Evolutionary conservation across 1,140 invertebrate genomes (phyloP).

Genomic region (Drosophila rhopaloa): DNA sequence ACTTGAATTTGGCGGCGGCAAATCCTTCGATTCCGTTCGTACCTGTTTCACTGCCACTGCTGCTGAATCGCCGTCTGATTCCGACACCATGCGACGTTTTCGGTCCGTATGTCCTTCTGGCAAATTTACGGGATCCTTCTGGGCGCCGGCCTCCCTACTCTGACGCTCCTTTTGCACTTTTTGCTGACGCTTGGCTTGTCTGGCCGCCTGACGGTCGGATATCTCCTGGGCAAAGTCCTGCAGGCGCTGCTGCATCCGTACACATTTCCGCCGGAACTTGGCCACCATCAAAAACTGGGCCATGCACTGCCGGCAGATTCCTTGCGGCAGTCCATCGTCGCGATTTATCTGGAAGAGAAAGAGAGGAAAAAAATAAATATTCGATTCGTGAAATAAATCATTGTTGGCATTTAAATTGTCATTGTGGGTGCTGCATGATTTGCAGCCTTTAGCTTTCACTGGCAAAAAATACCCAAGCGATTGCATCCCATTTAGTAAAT

Average conservation of each 20-base stretch:
- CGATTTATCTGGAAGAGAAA: slow-evolving; percentile 61
- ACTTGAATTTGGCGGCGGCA: slow-evolving; percentile 22
- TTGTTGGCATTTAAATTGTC: slow-evolving; percentile 5
- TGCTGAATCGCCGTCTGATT: slow-evolving; percentile 6
- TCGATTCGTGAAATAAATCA: slow-evolving; percentile 9
- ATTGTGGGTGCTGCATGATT: slow-evolving; percentile 1
- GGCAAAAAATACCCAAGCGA: not conserved
- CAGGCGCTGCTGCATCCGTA: slow-evolving; percentile 70
- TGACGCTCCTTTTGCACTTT: slow-evolving; percentile 7
- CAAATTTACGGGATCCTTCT: not conserved
- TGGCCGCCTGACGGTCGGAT: slow-evolving; percentile 37
- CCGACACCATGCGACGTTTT: slow-evolving; percentile 50
- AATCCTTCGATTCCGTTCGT: slow-evolving; percentile 10
- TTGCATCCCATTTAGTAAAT: slow-evolving; percentile 1
- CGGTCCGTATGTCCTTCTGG: slow-evolving; percentile 30
- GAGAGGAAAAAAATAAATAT: slow-evolving; percentile 4
- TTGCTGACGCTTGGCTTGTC: slow-evolving; percentile 21
- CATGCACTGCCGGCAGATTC: slow-evolving; percentile 76
- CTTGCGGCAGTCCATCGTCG: slow-evolving; percentile 76
- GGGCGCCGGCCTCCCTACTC: not conserved
- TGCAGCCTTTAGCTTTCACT: slow-evolving; percentile 4
- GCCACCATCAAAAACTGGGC: slow-evolving; percentile 79
- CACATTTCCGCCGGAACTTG: slow-evolving; percentile 76
- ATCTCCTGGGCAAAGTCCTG: slow-evolving; percentile 53
- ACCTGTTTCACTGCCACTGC: not conserved